These are phyloP conservation scores for Enoplosus armatus DNA, from an alignment of 2,797 vertebrate genomes.

Conservation along the genomic window DNA sequence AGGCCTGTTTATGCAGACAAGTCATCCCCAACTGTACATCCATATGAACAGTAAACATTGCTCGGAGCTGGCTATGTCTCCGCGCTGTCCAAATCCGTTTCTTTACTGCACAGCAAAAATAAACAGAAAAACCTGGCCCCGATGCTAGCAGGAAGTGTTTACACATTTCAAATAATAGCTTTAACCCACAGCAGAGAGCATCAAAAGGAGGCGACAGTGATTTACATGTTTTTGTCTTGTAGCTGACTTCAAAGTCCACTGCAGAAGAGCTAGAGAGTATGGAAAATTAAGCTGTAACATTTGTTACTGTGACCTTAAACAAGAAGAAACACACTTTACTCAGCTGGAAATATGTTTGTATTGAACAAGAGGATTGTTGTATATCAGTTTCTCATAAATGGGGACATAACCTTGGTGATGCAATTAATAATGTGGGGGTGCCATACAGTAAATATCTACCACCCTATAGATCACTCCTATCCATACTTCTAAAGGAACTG, in stretches of 20 bases:
- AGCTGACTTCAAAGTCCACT: constrained; percentile 35
- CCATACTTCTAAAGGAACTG: background rate
- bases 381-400: background rate
- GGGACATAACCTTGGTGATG: background rate
- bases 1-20: constrained; percentile 59
- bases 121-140: constrained; percentile 26
- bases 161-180: constrained; percentile 51
- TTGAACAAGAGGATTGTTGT: background rate
- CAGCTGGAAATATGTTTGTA: background rate
- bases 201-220: constrained; percentile 24
- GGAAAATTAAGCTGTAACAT: background rate
- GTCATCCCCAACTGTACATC: constrained; percentile 30
- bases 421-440: background rate
- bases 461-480: background rate
- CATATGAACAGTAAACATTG: constrained; percentile 63
- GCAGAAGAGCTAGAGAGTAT: constrained; percentile 9
- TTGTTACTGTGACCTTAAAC: constrained; percentile 39
- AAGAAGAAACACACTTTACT: constrained; percentile 6
- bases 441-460: background rate
- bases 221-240: constrained; percentile 43
- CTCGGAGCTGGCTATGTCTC: constrained; percentile 48
- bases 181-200: constrained; percentile 30
- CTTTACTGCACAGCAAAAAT: constrained; percentile 21
- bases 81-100: constrained; percentile 52
- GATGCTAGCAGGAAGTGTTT: constrained; percentile 40